These are phyloP conservation scores for Andrena minutula DNA, from an alignment of 2,888 invertebrate species.

Conservation along the genomic window DNA sequence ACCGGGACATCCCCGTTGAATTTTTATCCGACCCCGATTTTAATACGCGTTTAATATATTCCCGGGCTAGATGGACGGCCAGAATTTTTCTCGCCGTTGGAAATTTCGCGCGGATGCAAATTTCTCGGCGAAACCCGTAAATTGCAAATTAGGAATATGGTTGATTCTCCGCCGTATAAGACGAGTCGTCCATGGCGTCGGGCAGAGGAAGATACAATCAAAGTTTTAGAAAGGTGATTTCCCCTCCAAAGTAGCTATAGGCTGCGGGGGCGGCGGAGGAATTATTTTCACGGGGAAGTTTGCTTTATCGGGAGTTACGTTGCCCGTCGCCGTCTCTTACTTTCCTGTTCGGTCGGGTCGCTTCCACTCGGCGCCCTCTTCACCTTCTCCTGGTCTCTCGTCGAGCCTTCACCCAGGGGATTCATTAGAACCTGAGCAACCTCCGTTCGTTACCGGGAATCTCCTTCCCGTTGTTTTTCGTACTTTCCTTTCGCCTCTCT, in stretches of 20 bases:
- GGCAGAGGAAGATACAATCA: neutral
- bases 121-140: conserved; percentile 23
- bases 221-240: conserved; percentile 36
- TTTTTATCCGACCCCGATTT: conserved; percentile 41
- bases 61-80: conserved; percentile 2
- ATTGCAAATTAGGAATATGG: conserved; percentile 50
- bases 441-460: conserved; percentile 56
- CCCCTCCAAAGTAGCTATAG: neutral
- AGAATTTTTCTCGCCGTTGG: conserved; percentile 11
- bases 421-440: conserved; percentile 66
- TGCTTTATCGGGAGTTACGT: conserved; percentile 53
- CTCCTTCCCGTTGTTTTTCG: conserved; percentile 28
- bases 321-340: neutral
- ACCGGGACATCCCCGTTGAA: conserved; percentile 33
- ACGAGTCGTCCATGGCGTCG: neutral
- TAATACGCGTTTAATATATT: conserved; percentile 56
- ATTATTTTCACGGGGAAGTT: conserved; percentile 77
- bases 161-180: neutral
- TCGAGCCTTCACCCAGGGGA: conserved; percentile 41
- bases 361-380: neutral
- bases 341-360: neutral
- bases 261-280: conserved; percentile 42
- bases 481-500: conserved; percentile 31
- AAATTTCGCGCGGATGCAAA: conserved; percentile 35
- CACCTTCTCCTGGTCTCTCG: conserved; percentile 4